Conservation (phyloP, 2,888 invertebrate species). For the Parochlus steinenii region DNA sequence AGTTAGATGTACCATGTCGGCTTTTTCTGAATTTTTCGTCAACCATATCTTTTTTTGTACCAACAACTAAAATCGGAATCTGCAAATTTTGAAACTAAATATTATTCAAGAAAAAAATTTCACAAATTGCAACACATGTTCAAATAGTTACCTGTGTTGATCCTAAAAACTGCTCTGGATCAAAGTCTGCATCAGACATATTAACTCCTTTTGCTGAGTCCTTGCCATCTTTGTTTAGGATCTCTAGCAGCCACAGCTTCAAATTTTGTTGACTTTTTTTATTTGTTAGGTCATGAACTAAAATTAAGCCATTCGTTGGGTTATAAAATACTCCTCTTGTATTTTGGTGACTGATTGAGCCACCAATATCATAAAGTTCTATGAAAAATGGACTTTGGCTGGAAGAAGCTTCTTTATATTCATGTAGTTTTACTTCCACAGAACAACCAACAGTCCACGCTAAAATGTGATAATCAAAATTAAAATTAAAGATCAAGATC, state of each 20-base stretch:
- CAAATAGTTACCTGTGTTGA: conserved; percentile 45
- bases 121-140: conserved; percentile 4
- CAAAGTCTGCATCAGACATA: conserved; percentile 38
- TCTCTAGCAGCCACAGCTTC: conserved; percentile 83
- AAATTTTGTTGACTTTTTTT: conserved; percentile 89
- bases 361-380: conserved; percentile 96
- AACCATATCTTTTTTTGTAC: conserved; percentile 79
- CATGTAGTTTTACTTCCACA: conserved; percentile 88
- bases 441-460: conserved; percentile 95
- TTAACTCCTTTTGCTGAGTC: conserved; percentile 22
- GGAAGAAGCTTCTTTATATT: conserved; percentile 86
- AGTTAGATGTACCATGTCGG: conserved; percentile 35
- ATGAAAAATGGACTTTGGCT: conserved; percentile 81
- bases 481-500: no score
- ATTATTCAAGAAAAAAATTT: not conserved
- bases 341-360: conserved; percentile 82
- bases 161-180: conserved; percentile 73
- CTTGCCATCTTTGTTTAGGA: conserved; percentile 55
- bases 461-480: no score
- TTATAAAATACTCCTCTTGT: conserved; percentile 89
- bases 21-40: conserved; percentile 54
- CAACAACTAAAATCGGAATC: conserved; percentile 87
- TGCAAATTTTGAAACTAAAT: conserved; percentile 28
- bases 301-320: conserved; percentile 85
- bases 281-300: conserved; percentile 94